Percentiles rank a stretch among this genome's conserved stretches.
These are phyloP conservation scores for Oligia latruncula DNA, from an alignment of 2,888 invertebrate genomes.

Conservation along the genomic window DNA sequence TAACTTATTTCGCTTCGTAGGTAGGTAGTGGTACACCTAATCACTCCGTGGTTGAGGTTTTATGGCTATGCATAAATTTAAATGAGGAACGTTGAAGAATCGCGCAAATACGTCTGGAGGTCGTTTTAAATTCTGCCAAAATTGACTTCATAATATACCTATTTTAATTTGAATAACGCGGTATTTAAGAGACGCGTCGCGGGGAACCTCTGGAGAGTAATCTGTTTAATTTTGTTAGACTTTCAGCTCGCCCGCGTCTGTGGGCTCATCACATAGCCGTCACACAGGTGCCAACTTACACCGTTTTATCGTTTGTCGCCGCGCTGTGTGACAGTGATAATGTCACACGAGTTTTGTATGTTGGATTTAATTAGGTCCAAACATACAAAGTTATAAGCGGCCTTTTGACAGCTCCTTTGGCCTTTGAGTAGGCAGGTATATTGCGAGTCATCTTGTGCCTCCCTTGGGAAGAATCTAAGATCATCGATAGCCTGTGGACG, in stretches of 20 bases:
- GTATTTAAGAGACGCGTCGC: slow-evolving; percentile 70
- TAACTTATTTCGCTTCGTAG: slow-evolving; percentile 53
- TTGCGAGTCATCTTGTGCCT: slow-evolving; percentile 2
- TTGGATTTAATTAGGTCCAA: slow-evolving; percentile 34
- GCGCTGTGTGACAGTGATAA: slow-evolving; percentile 39
- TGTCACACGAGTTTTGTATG: slow-evolving; percentile 29
- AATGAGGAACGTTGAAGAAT: slow-evolving; percentile 70
- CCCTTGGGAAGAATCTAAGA: slow-evolving; percentile 56
- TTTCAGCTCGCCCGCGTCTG: slow-evolving; percentile 65
- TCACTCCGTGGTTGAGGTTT: slow-evolving; percentile 64
- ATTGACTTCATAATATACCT: slow-evolving; percentile 76
- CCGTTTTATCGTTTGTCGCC: slow-evolving; percentile 36
- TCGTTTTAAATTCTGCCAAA: slow-evolving; percentile 70
- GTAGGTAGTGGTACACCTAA: slow-evolving; percentile 54
- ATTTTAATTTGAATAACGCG: slow-evolving; percentile 80
- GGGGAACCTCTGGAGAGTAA: slow-evolving; percentile 69
- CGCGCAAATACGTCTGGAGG: slow-evolving; percentile 61
- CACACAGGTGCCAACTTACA: slow-evolving; percentile 49
- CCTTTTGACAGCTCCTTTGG: slow-evolving; percentile 15
- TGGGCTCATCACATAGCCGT: slow-evolving; percentile 55
- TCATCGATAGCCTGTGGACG: slow-evolving; percentile 64
- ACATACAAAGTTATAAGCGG: slow-evolving; percentile 25
- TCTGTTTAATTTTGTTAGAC: slow-evolving; percentile 74
- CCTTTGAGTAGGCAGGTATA: slow-evolving; percentile 22
- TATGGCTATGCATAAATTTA: slow-evolving; percentile 73